A percentile compares a stretch with the other conserved stretches of the same genome.
These are phyloP conservation scores for Serinus canaria DNA, from an alignment of 2,113 vertebrate species.

Conservation along the genomic window DNA sequence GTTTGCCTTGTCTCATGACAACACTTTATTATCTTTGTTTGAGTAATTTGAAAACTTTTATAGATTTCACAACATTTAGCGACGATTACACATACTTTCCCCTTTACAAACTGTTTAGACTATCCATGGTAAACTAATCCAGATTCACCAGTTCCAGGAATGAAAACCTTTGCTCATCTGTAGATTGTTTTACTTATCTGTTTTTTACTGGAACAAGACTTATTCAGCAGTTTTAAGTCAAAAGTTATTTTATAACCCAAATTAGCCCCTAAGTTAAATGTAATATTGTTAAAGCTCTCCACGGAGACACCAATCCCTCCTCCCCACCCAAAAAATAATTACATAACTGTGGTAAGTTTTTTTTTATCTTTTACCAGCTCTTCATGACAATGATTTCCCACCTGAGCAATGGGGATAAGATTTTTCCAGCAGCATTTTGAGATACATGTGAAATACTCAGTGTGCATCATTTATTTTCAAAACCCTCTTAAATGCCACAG, in stretches of 20 bases:
- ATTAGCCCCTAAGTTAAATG: neutral
- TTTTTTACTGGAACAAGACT: neutral
- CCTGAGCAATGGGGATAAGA: neutral
- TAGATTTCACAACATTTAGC: neutral
- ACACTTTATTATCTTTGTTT: neutral
- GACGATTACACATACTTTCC: neutral
- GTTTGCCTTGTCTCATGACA: neutral
- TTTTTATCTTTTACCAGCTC: neutral
- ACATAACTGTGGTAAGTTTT: neutral
- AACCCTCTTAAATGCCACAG: neutral
- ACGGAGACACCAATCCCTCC: neutral
- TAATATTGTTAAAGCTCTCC: neutral
- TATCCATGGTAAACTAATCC: neutral
- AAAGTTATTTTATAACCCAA: neutral
- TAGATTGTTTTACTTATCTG: neutral
- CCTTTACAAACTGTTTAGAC: slow-evolving; percentile 28
- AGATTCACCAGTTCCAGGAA: neutral
- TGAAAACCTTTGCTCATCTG: neutral
- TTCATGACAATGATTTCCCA: neutral
- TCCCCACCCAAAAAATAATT: neutral
- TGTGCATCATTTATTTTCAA: neutral
- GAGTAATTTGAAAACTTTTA: neutral
- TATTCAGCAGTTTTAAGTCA: neutral
- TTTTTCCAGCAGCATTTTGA: neutral
- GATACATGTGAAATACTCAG: neutral